These are phyloP conservation scores for Marasmarcha lunaedactyla DNA, from an alignment of 2,888 invertebrate species.

Conservation along the genomic window DNA sequence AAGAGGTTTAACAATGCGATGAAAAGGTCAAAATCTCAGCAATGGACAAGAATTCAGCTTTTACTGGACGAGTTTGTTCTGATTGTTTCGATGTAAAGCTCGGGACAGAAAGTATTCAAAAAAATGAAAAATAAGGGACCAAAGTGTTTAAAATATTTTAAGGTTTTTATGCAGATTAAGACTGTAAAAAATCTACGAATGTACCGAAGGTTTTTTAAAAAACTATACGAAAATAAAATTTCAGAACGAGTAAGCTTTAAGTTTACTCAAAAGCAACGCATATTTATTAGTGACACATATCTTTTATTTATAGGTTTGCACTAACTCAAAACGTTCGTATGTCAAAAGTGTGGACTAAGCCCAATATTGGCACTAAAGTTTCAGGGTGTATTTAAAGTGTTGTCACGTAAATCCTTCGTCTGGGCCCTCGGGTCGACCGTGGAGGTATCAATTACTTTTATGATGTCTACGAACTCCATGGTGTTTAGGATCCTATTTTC, in stretches of 20 bases:
- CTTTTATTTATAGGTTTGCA: no score
- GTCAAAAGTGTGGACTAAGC: neutral
- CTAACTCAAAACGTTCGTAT: no score
- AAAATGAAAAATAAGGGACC: no score
- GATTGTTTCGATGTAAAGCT: neutral
- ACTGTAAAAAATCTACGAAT: no score
- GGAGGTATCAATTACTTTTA: constrained; percentile 1
- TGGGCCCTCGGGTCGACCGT: neutral
- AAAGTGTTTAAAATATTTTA: no score
- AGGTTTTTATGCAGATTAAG: no score
- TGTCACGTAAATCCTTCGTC: constrained; percentile 1
- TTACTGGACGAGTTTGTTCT: neutral
- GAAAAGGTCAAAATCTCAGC: constrained; percentile 1
- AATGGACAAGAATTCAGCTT: neutral
- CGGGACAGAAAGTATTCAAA: neutral
- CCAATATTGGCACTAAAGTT: neutral
- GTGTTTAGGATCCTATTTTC: no score
- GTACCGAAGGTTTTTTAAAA: no score
- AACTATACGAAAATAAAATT: no score
- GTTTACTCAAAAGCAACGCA: no score
- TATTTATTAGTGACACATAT: no score
- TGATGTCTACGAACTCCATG: neutral
- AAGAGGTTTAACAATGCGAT: neutral
- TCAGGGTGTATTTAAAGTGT: neutral
- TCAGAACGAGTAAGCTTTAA: no score